Conservation (phyloP, 2,113 vertebrate genomes). For the Xyrauchen texanus region DNA sequence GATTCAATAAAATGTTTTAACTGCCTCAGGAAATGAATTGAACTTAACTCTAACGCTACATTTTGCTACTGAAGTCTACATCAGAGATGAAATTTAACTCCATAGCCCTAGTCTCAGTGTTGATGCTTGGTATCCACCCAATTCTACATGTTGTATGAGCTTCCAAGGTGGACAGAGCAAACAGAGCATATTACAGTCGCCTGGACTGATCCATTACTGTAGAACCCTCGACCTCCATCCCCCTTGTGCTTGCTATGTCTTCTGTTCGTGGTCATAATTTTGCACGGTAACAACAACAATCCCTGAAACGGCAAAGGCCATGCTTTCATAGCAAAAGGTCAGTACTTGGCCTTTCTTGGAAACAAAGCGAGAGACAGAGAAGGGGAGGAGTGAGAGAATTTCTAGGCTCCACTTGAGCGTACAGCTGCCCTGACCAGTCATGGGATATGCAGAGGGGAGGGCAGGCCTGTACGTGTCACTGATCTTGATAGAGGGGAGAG, state of each 20-base stretch:
- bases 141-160: not conserved
- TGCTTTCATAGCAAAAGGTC: constrained; percentile 57
- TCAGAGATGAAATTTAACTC: too few relatives aligned
- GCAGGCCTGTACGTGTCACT: constrained; percentile 28
- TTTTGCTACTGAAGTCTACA: too few relatives aligned
- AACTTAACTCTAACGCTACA: too few relatives aligned
- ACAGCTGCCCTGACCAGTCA: constrained; percentile 44
- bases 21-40: too few relatives aligned
- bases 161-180: not conserved
- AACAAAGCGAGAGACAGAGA: constrained; percentile 8
- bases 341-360: constrained; percentile 46
- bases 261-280: not conserved
- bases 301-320: constrained; percentile 48
- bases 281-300: constrained; percentile 49
- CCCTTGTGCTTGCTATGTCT: constrained; percentile 19
- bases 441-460: constrained; percentile 24
- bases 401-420: not conserved
- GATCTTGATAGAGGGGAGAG: constrained; percentile 13
- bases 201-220: not conserved
- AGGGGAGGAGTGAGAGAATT: constrained; percentile 15
- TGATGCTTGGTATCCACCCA: too few relatives aligned
- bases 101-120: too few relatives aligned
- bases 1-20: too few relatives aligned
- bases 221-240: constrained; percentile 13
- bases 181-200: not conserved